Percentiles rank a stretch among this genome's conserved stretches.
These are phyloP conservation scores for Hirtodrosophila confusa DNA, from an alignment of 2,888 invertebrate genomes.

Conservation along the genomic window DNA sequence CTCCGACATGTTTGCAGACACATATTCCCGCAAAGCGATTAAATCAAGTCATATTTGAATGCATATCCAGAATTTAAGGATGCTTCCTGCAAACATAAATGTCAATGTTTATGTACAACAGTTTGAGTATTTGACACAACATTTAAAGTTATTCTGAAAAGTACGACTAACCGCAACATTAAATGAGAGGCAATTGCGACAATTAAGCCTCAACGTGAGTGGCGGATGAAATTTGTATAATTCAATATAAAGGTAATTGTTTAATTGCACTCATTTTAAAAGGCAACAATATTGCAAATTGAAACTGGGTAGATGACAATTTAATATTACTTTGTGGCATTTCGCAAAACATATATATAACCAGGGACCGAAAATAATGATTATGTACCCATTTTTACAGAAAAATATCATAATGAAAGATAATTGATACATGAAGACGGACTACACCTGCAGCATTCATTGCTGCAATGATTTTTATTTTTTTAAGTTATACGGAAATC, in stretches of 20 bases:
- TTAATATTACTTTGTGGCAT: slow-evolving; percentile 10
- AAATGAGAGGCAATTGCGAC: slow-evolving; percentile 34
- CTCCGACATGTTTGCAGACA: no score
- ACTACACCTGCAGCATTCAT: no score
- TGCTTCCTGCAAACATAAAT: no score
- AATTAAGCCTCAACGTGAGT: slow-evolving; percentile 28
- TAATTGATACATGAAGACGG: no score
- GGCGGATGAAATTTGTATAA: slow-evolving; percentile 35
- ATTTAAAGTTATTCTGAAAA: slow-evolving; percentile 19
- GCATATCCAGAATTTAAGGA: no score
- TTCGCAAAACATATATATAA: background rate
- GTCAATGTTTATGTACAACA: background rate
- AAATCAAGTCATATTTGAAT: no score
- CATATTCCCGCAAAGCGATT: no score
- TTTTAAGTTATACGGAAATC: no score
- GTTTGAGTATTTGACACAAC: background rate
- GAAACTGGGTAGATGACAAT: slow-evolving; percentile 4
- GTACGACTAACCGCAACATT: slow-evolving; percentile 15
- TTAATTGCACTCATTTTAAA: slow-evolving; percentile 21
- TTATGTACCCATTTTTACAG: no score
- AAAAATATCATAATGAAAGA: no score
- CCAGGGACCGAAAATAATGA: no score
- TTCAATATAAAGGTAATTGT: slow-evolving; percentile 37
- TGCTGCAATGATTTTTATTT: no score
- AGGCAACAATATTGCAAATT: slow-evolving; percentile 12